These are phyloP conservation scores for Pseudanteris insignis DNA, from an alignment of 2,888 invertebrate genomes.

Conservation along the genomic window DNA sequence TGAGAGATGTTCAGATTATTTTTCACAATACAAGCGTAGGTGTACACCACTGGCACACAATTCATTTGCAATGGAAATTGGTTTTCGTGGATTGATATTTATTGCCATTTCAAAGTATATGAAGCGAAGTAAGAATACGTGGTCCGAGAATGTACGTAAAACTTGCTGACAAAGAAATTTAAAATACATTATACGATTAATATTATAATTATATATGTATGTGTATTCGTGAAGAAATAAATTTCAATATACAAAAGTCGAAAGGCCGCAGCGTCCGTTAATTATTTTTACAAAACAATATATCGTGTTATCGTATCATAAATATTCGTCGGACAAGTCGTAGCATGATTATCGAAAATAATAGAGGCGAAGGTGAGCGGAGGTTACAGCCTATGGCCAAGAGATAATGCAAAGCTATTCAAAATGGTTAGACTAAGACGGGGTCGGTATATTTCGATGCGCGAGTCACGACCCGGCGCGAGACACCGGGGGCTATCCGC, in stretches of 20 bases:
- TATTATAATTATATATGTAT: too few relatives aligned
- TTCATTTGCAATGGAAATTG: too few relatives aligned
- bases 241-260: background rate
- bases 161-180: too few relatives aligned
- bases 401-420: conserved; percentile 37
- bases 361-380: conserved; percentile 29
- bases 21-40: too few relatives aligned
- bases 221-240: too few relatives aligned
- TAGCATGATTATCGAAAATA: conserved; percentile 31
- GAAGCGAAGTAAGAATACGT: too few relatives aligned
- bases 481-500: conserved; percentile 26
- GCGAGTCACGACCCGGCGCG: conserved; percentile 37
- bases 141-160: too few relatives aligned
- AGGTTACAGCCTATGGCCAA: conserved; percentile 14
- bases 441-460: conserved; percentile 40
- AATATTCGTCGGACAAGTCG: conserved; percentile 4
- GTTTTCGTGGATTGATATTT: too few relatives aligned
- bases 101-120: too few relatives aligned
- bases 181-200: too few relatives aligned
- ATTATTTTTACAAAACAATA: conserved; percentile 4
- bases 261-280: background rate
- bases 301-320: conserved; percentile 7
- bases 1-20: too few relatives aligned
- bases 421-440: conserved; percentile 11
- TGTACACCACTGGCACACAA: too few relatives aligned